Conservation (phyloP, 2,113 vertebrate genomes). For the Glareola pratincola region DNA sequence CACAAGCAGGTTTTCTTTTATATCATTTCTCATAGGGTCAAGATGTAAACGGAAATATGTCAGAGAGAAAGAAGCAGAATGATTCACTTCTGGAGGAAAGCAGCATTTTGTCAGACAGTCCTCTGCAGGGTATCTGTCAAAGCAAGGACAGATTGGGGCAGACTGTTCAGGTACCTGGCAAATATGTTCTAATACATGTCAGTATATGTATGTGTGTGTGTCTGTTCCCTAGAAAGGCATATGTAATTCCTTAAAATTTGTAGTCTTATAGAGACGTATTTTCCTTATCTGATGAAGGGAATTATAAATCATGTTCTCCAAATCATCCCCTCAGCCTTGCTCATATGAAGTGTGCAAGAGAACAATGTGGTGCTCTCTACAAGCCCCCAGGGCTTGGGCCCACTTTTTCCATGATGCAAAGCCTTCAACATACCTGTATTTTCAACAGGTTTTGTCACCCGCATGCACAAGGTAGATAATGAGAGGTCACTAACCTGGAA, state of each 20-base stretch:
- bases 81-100: neutral
- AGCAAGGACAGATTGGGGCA: neutral
- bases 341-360: neutral
- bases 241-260: neutral
- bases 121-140: neutral
- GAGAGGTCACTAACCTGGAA: neutral
- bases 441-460: slow-evolving; percentile 21
- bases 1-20: neutral
- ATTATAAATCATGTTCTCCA: neutral
- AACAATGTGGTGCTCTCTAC: neutral
- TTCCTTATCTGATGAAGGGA: neutral
- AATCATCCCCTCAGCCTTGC: neutral
- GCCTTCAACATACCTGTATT: slow-evolving; percentile 15
- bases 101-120: neutral
- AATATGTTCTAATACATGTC: neutral
- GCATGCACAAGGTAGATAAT: neutral
- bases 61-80: neutral
- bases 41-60: slow-evolving; percentile 13
- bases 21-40: neutral
- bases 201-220: fast-evolving
- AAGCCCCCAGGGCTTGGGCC: neutral
- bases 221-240: neutral
- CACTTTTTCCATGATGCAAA: neutral
- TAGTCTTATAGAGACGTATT: neutral
- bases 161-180: neutral